Evolutionary conservation across 2,888 invertebrate genomes (phyloP).

Genomic region (Oligia fasciuncula): DNA sequence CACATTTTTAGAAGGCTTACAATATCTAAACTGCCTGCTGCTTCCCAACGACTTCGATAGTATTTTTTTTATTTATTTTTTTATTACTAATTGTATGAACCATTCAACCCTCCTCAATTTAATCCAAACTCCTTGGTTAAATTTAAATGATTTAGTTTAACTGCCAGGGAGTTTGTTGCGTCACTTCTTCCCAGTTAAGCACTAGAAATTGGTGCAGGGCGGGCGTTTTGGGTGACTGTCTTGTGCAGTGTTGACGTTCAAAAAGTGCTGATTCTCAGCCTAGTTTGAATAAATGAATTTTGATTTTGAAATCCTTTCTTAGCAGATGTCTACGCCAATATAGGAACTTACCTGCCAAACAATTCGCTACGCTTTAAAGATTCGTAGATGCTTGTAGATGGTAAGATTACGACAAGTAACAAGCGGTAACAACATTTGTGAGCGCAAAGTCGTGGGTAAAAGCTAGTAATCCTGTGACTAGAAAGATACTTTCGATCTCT

Average conservation of each 20-base stretch:
- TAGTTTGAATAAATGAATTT: no score
- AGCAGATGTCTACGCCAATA: background rate
- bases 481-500: conserved; percentile 74
- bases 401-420: conserved; percentile 1
- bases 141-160: no score
- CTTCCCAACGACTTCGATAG: background rate
- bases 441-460: conserved; percentile 37
- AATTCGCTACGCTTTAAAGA: background rate
- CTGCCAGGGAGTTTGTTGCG: no score
- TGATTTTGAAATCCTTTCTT: background rate
- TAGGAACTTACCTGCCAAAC: background rate
- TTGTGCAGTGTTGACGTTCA: no score
- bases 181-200: no score
- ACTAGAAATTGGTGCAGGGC: no score
- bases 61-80: no score
- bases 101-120: background rate
- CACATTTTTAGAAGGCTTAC: background rate
- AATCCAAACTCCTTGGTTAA: background rate
- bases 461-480: conserved; percentile 24
- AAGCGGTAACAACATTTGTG: background rate
- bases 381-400: background rate
- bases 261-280: no score
- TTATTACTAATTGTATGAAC: no score
- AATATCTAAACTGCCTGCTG: background rate
- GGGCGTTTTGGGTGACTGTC: no score